Evolutionary conservation across 2,113 vertebrate genomes (phyloP).

Genomic region (Carlito syrichta): DNA sequence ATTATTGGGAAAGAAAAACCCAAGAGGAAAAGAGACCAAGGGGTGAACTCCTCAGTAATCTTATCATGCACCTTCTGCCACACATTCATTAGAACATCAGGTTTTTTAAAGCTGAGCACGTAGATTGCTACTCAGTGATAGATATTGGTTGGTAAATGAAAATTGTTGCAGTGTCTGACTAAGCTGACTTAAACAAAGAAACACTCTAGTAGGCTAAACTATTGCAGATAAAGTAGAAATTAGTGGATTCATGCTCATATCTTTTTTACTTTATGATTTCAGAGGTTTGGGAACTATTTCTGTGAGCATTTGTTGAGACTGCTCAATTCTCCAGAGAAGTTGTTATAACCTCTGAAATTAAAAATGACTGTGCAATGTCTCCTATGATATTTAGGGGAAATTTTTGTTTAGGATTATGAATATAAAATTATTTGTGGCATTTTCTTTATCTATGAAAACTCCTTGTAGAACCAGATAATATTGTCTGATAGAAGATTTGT

Average conservation of each 20-base stretch:
- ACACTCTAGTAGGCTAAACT: background rate
- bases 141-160: slow-evolving; percentile 54
- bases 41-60: slow-evolving; percentile 53
- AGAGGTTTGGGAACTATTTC: slow-evolving; percentile 9
- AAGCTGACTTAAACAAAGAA: slow-evolving; percentile 36
- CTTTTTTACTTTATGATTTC: background rate
- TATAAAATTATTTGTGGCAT: slow-evolving; percentile 45
- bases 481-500: slow-evolving; percentile 65
- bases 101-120: slow-evolving; percentile 52
- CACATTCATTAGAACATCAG: slow-evolving; percentile 49
- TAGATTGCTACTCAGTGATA: slow-evolving; percentile 61
- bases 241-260: background rate
- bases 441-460: slow-evolving; percentile 62
- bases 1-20: slow-evolving; percentile 39
- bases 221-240: slow-evolving; percentile 17
- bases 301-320: background rate
- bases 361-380: slow-evolving; percentile 45
- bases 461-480: slow-evolving; percentile 55
- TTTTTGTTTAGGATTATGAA: slow-evolving; percentile 38
- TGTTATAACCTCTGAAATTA: slow-evolving; percentile 63
- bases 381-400: slow-evolving; percentile 47
- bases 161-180: background rate
- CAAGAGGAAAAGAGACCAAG: slow-evolving; percentile 41
- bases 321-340: slow-evolving; percentile 8
- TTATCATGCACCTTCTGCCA: slow-evolving; percentile 29